Conservation (phyloP, 2,888 invertebrate genomes). For the Ashinkailepas kermadecensis region DNA sequence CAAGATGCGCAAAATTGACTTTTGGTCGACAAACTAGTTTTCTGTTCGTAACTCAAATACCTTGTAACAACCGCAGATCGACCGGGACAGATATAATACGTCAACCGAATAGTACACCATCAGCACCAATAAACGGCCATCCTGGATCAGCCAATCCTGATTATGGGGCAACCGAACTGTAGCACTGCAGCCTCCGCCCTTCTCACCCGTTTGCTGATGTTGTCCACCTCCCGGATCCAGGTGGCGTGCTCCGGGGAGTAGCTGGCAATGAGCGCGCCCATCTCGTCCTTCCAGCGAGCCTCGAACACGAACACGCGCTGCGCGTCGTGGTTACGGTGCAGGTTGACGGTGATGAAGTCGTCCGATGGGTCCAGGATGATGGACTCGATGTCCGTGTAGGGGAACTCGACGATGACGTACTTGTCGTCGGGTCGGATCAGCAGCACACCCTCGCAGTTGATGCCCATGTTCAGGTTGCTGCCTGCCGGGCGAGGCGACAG, state of each 20-base stretch:
- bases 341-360: conserved; percentile 79
- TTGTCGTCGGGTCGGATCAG: conserved; percentile 87
- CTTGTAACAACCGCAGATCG: no score
- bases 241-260: conserved; percentile 76
- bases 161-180: no score
- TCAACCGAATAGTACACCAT: no score
- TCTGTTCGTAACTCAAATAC: no score
- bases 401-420: conserved; percentile 80
- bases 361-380: conserved; percentile 78
- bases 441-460: conserved; percentile 84
- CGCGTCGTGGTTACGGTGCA: conserved; percentile 61
- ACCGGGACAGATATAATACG: no score
- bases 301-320: conserved; percentile 88
- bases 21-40: no score
- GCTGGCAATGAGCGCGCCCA: conserved; percentile 83
- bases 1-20: no score
- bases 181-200: no score
- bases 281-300: conserved; percentile 79
- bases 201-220: conserved; percentile 21
- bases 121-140: no score
- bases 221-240: conserved; percentile 35
- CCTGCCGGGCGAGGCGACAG: conserved; percentile 37
- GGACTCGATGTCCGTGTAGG: conserved; percentile 82
- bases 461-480: conserved; percentile 61
- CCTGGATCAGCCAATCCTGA: no score